Evolutionary conservation across 2,113 vertebrate genomes (phyloP).

Genomic region (Muntiacus muntjak): DNA sequence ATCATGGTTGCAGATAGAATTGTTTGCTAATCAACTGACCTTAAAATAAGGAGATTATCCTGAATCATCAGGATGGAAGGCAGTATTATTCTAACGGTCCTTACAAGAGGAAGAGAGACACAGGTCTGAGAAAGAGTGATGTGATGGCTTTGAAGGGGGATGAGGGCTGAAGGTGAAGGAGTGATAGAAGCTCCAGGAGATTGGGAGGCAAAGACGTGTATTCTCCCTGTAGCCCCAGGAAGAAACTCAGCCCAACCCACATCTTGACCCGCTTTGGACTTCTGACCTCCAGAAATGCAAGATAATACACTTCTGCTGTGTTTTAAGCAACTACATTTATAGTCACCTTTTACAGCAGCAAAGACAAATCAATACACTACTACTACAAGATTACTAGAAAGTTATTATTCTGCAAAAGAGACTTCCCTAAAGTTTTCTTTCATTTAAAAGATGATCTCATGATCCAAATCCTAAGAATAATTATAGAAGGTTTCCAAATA

Average conservation of each 20-base stretch:
- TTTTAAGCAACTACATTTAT: neutral
- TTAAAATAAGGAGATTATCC: neutral
- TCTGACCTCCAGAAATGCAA: neutral
- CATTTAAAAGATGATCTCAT: neutral
- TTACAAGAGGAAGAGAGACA: neutral
- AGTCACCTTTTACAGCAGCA: neutral
- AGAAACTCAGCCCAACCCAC: too few relatives aligned
- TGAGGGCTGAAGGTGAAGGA: neutral
- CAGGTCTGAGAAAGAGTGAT: neutral
- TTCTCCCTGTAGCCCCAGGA: neutral
- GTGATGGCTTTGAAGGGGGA: neutral
- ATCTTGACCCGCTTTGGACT: neutral
- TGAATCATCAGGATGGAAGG: neutral
- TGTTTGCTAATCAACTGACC: neutral
- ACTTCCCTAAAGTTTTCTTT: neutral
- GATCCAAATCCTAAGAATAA: neutral
- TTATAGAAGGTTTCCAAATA: neutral
- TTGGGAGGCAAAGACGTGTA: too few relatives aligned
- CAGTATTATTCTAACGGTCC: neutral
- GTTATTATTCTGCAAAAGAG: neutral
- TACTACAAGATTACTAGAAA: neutral
- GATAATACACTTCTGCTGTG: neutral
- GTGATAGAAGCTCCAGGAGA: fast-evolving
- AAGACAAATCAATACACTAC: neutral
- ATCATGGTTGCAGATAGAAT: neutral